Evolutionary conservation across 2,113 vertebrate species (phyloP).

Genomic region (Centropristis striata): DNA sequence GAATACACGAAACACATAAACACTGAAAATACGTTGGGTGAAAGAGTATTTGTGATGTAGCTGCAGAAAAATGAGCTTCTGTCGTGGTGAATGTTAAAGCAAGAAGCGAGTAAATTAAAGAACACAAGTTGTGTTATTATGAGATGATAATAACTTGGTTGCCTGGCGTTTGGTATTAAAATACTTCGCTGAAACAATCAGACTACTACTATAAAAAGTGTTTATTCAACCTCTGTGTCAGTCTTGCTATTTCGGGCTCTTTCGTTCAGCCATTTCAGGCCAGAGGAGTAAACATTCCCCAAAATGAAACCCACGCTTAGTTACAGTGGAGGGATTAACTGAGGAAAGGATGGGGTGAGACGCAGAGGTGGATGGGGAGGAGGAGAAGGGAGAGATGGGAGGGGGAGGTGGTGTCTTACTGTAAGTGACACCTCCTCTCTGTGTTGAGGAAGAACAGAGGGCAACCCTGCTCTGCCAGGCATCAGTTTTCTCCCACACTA

Average conservation of each 20-base stretch:
- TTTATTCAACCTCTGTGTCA: conserved; percentile 46
- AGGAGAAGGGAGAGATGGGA: neutral
- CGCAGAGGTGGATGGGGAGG: conserved; percentile 22
- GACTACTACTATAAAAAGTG: conserved; percentile 19
- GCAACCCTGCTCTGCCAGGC: conserved; percentile 16
- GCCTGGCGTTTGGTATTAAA: conserved; percentile 14
- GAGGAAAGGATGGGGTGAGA: conserved; percentile 44
- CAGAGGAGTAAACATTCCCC: conserved; percentile 65
- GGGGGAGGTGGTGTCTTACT: conserved; percentile 42
- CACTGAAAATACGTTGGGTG: conserved; percentile 26
- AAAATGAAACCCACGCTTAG: conserved; percentile 69
- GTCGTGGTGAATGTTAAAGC: neutral
- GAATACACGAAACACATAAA: conserved; percentile 43
- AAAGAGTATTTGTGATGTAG: conserved; percentile 28
- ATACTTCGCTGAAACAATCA: conserved; percentile 21
- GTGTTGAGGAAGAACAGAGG: conserved; percentile 35
- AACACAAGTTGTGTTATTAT: conserved; percentile 2
- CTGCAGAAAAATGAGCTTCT: neutral
- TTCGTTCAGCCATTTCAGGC: conserved; percentile 64
- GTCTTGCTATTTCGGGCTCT: conserved; percentile 55
- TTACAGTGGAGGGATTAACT: conserved; percentile 43
- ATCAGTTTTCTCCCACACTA: conserved; percentile 37
- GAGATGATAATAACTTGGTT: neutral
- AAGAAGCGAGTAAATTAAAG: conserved; percentile 1
- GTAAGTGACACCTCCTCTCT: conserved; percentile 57